Evolutionary conservation across 2,797 vertebrate genomes (phyloP).

Genomic region (Etheostoma perlongum): DNA sequence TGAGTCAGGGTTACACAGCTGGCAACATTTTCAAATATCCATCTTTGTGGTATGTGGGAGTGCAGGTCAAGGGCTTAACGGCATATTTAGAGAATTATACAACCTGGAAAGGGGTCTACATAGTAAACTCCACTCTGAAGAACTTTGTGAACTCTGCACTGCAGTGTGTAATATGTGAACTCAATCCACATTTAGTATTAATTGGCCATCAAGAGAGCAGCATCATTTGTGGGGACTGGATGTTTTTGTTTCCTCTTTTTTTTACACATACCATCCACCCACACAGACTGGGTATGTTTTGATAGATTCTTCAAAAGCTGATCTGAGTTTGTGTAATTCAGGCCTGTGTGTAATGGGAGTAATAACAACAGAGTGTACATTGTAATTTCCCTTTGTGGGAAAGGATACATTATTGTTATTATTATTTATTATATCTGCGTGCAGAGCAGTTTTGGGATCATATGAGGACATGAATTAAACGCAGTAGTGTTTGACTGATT

Average conservation of each 20-base stretch:
- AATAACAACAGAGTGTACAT: no score
- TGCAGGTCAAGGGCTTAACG: conserved; percentile 37
- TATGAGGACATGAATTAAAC: not conserved
- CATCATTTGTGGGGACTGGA: conserved; percentile 26
- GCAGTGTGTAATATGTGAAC: conserved; percentile 2
- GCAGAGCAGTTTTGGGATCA: conserved; percentile 6
- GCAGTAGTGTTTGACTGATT: not conserved
- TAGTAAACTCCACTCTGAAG: conserved; percentile 19
- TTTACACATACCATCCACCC: conserved; percentile 23
- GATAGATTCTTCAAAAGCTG: conserved; percentile 21
- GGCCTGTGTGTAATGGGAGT: no score
- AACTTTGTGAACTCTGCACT: conserved; percentile 32
- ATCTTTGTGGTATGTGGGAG: conserved; percentile 41
- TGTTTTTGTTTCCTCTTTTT: conserved; percentile 41
- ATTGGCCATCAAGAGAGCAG: conserved; percentile 23
- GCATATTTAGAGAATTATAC: conserved; percentile 37
- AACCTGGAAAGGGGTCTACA: conserved; percentile 23
- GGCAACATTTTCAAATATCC: conserved; percentile 57
- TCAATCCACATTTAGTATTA: conserved; percentile 22
- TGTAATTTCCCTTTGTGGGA: no score
- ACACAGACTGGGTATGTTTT: conserved; percentile 44
- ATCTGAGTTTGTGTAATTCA: no score
- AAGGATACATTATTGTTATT: no score
- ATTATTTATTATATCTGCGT: not conserved
- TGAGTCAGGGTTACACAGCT: conserved; percentile 59